Evolutionary conservation across 2,888 invertebrate species (phyloP), one percentile per base, ranked within the genome.

Genomic region (Dinocampus coccinellae): DNA sequence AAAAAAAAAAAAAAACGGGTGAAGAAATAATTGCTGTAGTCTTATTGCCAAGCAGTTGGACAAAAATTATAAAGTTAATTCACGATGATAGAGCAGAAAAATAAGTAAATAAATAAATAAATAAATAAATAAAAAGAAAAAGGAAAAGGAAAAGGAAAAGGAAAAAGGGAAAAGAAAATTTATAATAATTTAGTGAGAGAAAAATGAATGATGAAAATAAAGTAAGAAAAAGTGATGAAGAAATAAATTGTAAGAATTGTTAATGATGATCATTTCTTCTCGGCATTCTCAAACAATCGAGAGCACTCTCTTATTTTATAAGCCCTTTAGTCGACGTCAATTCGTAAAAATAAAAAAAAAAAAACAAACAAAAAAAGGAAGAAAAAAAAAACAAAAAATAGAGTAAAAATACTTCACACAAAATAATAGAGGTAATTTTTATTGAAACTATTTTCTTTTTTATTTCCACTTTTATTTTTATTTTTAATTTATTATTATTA

Each of bases 1-100:
- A n/a, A n/a, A n/a, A n/a, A n/a, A n/a, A n/a, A n/a, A n/a, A n/a
- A n/a, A 61, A 79, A 80, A 82, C 0, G 81, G 80, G 78, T 78
- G 72, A 80, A 82, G n/a, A n/a, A n/a, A n/a, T n/a, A 82, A 81
- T 83, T 84, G 84, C 82, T 82, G 81, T 81, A 80, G 77, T 77
- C 65, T 70, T 67, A 73, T 65, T 73, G 64, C n/a, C 75, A 1
- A 16, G 74, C 74, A 73, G 62, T 69, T 52, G 42, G 60, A 68
- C 62, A 61, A 58, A 70, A 52, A 63, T 57, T 42, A 52, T 42
- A 52, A 42, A 42, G 66, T 55, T 26, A 33, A 55, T 26, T 57
- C 33, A 26, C 24, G 47, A 58, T 16, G 47, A 1, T 7, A n/a
- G 7, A 47, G 9, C 16, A 47, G n/a, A 36, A 36, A 33, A 47